phyloP scores from a whole-genome alignment of 2,113 vertebrate species.

The Anhinga anhinga region DNA sequence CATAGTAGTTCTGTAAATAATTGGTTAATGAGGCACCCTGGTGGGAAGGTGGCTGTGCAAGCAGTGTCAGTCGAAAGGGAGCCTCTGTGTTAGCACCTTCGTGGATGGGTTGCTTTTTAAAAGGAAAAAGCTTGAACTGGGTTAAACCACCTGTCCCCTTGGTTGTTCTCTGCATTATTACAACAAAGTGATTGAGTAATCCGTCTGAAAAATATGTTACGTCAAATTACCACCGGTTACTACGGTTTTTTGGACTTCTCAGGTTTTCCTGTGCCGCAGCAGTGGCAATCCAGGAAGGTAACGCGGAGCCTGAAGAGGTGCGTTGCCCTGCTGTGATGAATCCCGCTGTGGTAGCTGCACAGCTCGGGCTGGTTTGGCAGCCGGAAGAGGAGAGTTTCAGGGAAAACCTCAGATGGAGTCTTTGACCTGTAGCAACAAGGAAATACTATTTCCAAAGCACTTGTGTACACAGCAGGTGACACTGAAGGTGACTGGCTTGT shows the following conservation, averaged over 20 bases:
- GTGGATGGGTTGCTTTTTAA: too few relatives aligned
- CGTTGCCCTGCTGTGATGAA: neutral
- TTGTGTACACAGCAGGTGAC: neutral
- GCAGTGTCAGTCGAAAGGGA: neutral
- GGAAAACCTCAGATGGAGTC: neutral
- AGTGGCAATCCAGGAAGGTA: fast-evolving
- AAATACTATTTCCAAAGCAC: neutral
- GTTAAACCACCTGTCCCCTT: neutral
- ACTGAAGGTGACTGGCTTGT: neutral
- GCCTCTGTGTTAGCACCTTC: fast-evolving
- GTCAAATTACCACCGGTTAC: fast-evolving
- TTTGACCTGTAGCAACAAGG: neutral
- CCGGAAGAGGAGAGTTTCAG: neutral
- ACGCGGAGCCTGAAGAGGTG: fast-evolving
- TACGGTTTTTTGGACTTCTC: neutral
- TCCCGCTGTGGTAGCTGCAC: neutral
- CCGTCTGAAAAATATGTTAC: neutral
- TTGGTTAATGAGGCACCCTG: neutral
- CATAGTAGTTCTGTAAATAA: fast-evolving
- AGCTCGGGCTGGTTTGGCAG: neutral
- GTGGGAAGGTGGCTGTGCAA: neutral
- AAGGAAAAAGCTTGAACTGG: neutral
- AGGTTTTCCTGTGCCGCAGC: fast-evolving
- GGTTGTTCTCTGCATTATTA: fast-evolving
- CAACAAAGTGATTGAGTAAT: fast-evolving